Evolutionary conservation across 2,797 vertebrate genomes (phyloP).

Genomic region (Myoxocephalus aenaeus): DNA sequence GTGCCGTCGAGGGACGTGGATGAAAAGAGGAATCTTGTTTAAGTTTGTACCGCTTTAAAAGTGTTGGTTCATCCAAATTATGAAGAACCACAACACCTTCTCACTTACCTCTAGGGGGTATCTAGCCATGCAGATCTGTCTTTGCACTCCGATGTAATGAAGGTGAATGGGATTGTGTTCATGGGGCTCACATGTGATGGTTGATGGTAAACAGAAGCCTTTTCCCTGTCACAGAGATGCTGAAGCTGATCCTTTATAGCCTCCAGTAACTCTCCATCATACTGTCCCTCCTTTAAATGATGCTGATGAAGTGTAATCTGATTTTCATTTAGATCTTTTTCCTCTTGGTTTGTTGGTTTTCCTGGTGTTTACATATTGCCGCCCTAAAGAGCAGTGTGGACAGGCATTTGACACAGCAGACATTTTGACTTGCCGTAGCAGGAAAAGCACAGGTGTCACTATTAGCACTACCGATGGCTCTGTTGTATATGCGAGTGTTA

Average conservation of each 20-base stretch:
- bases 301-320: background rate
- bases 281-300: background rate
- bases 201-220: background rate
- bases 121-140: background rate
- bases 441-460: background rate
- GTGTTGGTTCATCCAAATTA: conserved; percentile 9
- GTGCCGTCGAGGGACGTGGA: conserved; percentile 27
- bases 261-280: background rate
- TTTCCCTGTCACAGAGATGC: background rate
- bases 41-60: conserved; percentile 4
- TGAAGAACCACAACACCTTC: background rate
- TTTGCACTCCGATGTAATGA: background rate
- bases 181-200: background rate
- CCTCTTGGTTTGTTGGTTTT: background rate
- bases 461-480: background rate
- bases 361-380: background rate
- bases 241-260: background rate
- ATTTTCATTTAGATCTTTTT: background rate
- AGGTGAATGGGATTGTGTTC: background rate
- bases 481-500: background rate
- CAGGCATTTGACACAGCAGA: background rate
- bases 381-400: background rate
- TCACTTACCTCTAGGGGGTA: background rate
- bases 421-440: background rate
- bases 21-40: conserved; percentile 7